A percentile compares a stretch with the other conserved stretches of the same genome.
Evolutionary conservation across 2,888 invertebrate genomes (phyloP).

Genomic region (Entomobrya multifasciata): DNA sequence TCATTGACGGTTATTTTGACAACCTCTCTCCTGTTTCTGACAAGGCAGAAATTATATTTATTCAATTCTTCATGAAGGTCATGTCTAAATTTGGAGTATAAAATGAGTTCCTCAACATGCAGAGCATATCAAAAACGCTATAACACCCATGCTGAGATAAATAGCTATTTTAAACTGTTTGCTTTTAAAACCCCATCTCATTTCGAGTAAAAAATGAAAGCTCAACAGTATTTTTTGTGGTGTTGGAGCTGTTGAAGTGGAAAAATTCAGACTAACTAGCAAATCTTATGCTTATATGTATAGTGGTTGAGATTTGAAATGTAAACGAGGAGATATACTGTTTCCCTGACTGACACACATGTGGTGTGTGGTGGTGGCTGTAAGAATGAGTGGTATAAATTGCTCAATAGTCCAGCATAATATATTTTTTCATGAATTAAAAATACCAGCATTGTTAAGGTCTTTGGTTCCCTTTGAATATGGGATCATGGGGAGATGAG

Average conservation of each 20-base stretch:
- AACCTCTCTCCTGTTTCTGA: no score
- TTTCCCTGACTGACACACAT: conserved; percentile 31
- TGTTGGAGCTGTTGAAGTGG: conserved; percentile 53
- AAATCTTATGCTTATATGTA: neutral
- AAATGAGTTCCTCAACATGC: no score
- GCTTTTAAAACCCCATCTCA: neutral
- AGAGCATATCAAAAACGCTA: no score
- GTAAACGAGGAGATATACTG: neutral
- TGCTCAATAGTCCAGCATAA: conserved; percentile 27
- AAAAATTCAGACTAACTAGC: conserved; percentile 29
- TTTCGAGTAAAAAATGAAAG: no score
- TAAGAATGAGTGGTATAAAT: conserved; percentile 16
- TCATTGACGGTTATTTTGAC: no score
- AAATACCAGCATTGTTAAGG: no score
- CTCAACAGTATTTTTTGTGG: conserved; percentile 21
- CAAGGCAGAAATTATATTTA: no score
- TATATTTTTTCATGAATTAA: no score
- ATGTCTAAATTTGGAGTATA: no score
- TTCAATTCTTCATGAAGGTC: no score
- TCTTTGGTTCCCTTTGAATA: neutral
- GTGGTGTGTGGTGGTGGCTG: conserved; percentile 5
- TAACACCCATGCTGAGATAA: conserved; percentile 34
- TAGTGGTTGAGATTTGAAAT: neutral
- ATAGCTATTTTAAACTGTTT: conserved; percentile 24
- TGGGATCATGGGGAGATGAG: neutral